Evolutionary conservation across 1,140 invertebrate genomes (phyloP).

Genomic region (Zaprionus tsacasi): DNA sequence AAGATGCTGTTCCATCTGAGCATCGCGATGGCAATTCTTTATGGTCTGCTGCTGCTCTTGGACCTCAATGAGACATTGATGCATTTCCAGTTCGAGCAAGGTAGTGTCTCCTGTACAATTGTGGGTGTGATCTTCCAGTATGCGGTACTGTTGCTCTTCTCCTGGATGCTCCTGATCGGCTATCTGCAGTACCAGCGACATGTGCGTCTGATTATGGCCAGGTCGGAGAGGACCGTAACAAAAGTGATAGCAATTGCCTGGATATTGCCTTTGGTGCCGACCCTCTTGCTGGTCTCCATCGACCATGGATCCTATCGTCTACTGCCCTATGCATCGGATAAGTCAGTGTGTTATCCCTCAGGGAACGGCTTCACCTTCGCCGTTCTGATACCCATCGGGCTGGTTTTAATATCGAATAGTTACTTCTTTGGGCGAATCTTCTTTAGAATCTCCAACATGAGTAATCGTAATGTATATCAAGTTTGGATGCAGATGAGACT

Average conservation of each 20-base stretch:
- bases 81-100: slow-evolving; percentile 38
- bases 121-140: slow-evolving; percentile 87
- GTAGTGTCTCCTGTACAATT: slow-evolving; percentile 76
- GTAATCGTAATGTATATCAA: slow-evolving; percentile 84
- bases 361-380: slow-evolving; percentile 85
- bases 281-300: slow-evolving; percentile 84
- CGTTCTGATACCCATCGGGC: slow-evolving; percentile 85
- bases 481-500: slow-evolving; percentile 86
- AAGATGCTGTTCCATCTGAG: slow-evolving; percentile 86
- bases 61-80: slow-evolving; percentile 84
- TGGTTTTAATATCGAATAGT: slow-evolving; percentile 86
- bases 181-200: slow-evolving; percentile 87
- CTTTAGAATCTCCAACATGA: slow-evolving; percentile 85
- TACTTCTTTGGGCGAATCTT: slow-evolving; percentile 86
- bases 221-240: slow-evolving; percentile 85
- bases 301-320: slow-evolving; percentile 85
- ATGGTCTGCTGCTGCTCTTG: slow-evolving; percentile 50
- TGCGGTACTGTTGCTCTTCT: slow-evolving; percentile 87
- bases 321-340: slow-evolving; percentile 25
- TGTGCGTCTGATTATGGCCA: slow-evolving; percentile 85
- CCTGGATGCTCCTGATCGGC: slow-evolving; percentile 88
- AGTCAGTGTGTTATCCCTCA: slow-evolving; percentile 86
- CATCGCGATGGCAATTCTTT: slow-evolving; percentile 85
- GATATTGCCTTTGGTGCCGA: slow-evolving; percentile 85
- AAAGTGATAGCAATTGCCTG: slow-evolving; percentile 86